Base-by-base conservation (phyloP, 2,113 vertebrate genomes). In the Tretioscincus oriximinensis region DNA sequence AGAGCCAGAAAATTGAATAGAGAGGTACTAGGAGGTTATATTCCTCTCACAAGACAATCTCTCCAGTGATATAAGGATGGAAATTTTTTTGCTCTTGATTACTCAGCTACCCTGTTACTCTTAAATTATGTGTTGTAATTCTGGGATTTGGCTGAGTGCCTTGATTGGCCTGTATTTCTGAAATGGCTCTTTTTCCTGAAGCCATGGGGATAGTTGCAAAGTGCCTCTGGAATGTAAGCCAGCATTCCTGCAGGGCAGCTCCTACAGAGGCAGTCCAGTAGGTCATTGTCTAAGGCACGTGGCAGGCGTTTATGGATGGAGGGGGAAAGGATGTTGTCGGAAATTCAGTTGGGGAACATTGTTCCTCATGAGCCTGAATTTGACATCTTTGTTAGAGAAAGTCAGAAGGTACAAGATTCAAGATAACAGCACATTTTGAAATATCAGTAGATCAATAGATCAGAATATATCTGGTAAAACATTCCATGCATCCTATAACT, bases 211-310 rank as follows among this genome's bases (percentile, higher is more conserved):
- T 85, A 65, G 82, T 90, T 83, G 84, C 78, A 83, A 86, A 69
- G 64, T 73, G 86, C 81, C 84, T 29, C 31, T 87, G 92, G 93
- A 92, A 93, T 93, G 86, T 58, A 83, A 80, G 73, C 65, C 81
- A 73, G 81, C 85, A 85, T 91, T 90, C 88, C 86, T 84, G 66
- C 77, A 82, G 80, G 85, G 63, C 85, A 86, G 83, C 68, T 87
- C 4, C 84, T 91, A 91, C 90, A 86, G 90, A 89, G 88, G 92
- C 92, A 90, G 86, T 90, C 93, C 92, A 84, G 87, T 73, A 68
- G 91, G 92, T 93, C 92, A 92, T 94, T 95, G 94, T 95, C 80
- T 92, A 90, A 91, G 93, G 94, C 95, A 91, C 93, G 92, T 94
- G 95, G 93, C 93, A 91, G 77, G 63, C 66, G n/a, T 69, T 64